A percentile compares a stretch with the other conserved stretches of the same genome.
Evolutionary conservation across 1,140 invertebrate genomes (phyloP).

Genomic region (Eulimnadia texana): DNA sequence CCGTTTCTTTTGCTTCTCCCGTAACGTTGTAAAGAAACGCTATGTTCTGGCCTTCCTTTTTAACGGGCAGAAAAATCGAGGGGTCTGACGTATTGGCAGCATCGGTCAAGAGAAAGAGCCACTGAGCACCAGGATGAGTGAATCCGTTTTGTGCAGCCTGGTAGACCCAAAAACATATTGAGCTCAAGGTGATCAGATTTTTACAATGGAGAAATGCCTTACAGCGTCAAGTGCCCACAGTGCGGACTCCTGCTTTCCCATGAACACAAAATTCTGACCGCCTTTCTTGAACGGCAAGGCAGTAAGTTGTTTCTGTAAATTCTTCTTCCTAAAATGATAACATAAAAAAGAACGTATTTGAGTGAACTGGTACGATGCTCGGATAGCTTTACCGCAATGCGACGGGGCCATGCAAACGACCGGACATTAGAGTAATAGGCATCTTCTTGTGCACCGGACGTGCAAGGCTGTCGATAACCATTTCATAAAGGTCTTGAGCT

Average conservation of each 20-base stretch:
- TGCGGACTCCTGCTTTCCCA: constrained; percentile 8
- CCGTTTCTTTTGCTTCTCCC: constrained; percentile 32
- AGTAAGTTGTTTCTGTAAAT: constrained; percentile 11
- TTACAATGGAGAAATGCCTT: not conserved
- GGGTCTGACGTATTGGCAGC: constrained; percentile 32
- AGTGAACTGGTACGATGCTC: not conserved
- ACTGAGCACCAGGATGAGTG: constrained; percentile 53
- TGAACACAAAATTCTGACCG: constrained; percentile 11
- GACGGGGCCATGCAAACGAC: not conserved
- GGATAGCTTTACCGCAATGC: constrained; percentile 2
- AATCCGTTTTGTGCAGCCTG: constrained; percentile 46
- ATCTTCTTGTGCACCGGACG: not conserved
- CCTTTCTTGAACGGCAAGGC: not conserved
- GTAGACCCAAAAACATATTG: not conserved
- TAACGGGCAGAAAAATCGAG: constrained; percentile 35
- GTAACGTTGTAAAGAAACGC: constrained; percentile 61
- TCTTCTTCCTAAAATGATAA: constrained; percentile 1
- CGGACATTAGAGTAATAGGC: not conserved
- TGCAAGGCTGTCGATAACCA: not conserved
- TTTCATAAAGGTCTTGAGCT: constrained; percentile 2
- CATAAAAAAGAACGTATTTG: not conserved
- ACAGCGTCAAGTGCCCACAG: constrained; percentile 12
- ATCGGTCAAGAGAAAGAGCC: constrained; percentile 60
- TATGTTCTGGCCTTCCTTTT: constrained; percentile 65
- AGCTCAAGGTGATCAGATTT: not conserved